phyloP scores from a whole-genome alignment of 2,888 invertebrate genomes.

The Gymnoscelis rufifasciata region DNA sequence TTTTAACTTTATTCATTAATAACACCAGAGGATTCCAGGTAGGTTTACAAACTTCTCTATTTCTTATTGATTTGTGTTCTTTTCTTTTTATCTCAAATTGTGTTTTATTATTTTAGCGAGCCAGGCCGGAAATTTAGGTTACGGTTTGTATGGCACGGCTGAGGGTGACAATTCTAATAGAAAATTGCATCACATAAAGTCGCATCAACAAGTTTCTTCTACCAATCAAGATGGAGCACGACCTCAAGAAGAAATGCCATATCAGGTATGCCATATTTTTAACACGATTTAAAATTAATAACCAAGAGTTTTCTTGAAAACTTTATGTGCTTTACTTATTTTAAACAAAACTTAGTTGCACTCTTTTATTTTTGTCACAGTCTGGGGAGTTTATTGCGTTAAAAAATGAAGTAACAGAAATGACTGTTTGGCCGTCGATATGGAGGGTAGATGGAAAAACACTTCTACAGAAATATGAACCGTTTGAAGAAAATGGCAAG shows the following conservation, averaged over 20 bases:
- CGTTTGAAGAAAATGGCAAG: slow-evolving; percentile 89
- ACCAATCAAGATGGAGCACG: slow-evolving; percentile 59
- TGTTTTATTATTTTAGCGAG: slow-evolving; percentile 61
- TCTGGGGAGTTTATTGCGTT: slow-evolving; percentile 93
- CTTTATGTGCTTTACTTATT: neutral
- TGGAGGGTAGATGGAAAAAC: slow-evolving; percentile 95
- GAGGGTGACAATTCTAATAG: slow-evolving; percentile 62
- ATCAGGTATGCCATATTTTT: too few species aligned
- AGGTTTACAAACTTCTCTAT: slow-evolving; percentile 12
- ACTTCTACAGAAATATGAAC: slow-evolving; percentile 89
- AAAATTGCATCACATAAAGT: slow-evolving; percentile 68
- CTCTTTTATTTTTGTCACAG: slow-evolving; percentile 71
- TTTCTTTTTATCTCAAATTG: slow-evolving; percentile 2
- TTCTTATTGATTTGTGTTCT: slow-evolving; percentile 1
- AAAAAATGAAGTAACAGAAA: slow-evolving; percentile 87
- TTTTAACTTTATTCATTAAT: slow-evolving; percentile 2
- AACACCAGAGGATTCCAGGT: slow-evolving; percentile 10
- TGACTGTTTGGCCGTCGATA: slow-evolving; percentile 85
- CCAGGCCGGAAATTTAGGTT: slow-evolving; percentile 78
- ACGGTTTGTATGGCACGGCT: slow-evolving; percentile 75
- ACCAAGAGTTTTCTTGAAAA: neutral
- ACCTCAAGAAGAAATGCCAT: slow-evolving; percentile 79
- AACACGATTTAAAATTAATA: too few species aligned
- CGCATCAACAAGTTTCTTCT: slow-evolving; percentile 73
- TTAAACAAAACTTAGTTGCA: neutral